Base-by-base conservation (phyloP, 2,888 invertebrate genomes). In the Hydropsyche betteni region DNA sequence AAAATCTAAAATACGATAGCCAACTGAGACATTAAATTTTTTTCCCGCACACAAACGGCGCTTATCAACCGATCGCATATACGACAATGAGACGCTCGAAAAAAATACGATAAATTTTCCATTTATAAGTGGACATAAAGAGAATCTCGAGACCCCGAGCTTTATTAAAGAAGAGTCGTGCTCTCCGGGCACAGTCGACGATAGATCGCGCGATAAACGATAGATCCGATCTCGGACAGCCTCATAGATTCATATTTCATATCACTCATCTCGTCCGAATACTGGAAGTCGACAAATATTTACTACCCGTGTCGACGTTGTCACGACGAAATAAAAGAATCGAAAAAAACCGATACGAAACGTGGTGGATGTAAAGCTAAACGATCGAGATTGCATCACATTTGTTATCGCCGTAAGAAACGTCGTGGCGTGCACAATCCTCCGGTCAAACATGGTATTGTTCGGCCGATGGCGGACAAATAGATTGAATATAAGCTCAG, bases 301-400 rank as follows among this genome's bases (percentile, higher is more conserved):
- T 58, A 58, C 58, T 58, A 24, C 16, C 58, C 16, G 44, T 58
- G 58, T 58, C 58, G 58, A 58, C 58, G 16, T 58, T 58, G 24
- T 58, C 58, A 24, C 58, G 58, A 58, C 24, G 58, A 58, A 24
- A 24, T 24, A 58, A 58, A 58, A 58, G 14, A 24, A 16, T 5
- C 12, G 51, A 58, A 58, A 58, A 58, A 58, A 58, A 24, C 16
- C 24, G 58, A n/a, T 16, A 58, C 36, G 50, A 73, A 75, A 75
- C 72, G 61, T 68, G 24, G 7, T 44, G 44, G 44, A 44, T 10
- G 44, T 44, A 6, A 10, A 44, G 44, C 74, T 78, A 78, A 74
- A 61, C 77, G 53, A 16, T 33, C 68, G 69, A 75, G 75, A 77
- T 77, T 74, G 77, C 77, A 77, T 77, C 77, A 24, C 53, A 69